These are phyloP conservation scores for Heliconius congener DNA, from an alignment of 1,140 invertebrate genomes.

Conservation along the genomic window DNA sequence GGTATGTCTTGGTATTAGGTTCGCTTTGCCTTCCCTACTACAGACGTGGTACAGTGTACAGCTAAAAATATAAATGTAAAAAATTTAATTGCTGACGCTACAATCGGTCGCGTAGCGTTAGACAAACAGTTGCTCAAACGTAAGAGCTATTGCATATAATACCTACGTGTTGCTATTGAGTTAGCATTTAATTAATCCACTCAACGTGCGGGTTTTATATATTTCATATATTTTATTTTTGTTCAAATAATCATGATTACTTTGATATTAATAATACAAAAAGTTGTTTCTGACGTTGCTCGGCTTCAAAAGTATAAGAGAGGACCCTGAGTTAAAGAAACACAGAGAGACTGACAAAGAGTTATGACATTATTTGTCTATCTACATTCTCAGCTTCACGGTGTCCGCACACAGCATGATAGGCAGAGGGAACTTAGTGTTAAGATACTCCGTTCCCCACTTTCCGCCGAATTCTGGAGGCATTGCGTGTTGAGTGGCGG, in stretches of 20 bases:
- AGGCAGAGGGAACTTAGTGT: too few relatives aligned
- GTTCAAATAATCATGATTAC: not conserved
- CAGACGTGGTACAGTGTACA: not conserved
- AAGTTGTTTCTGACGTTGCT: not conserved
- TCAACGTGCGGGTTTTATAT: not conserved
- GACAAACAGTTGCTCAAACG: conserved; percentile 47
- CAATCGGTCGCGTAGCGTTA: conserved; percentile 24
- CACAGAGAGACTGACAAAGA: too few relatives aligned
- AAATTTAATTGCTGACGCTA: conserved; percentile 26
- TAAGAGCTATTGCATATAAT: conserved; percentile 38
- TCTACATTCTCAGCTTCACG: too few relatives aligned
- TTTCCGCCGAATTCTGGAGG: too few relatives aligned
- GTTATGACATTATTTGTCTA: too few relatives aligned
- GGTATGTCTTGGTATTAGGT: too few relatives aligned
- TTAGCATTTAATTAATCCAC: conserved; percentile 36
- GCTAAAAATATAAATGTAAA: not conserved
- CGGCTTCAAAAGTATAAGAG: too few relatives aligned
- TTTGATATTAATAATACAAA: not conserved
- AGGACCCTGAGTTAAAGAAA: too few relatives aligned
- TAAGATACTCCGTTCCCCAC: too few relatives aligned
- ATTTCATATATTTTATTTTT: not conserved
- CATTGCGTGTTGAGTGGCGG: too few relatives aligned
- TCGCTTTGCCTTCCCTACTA: not conserved
- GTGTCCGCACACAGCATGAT: too few relatives aligned
- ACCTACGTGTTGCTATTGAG: conserved; percentile 26